Evolutionary conservation across 2,888 invertebrate genomes (phyloP).

Genomic region (Caenorhabditis panamensis): DNA sequence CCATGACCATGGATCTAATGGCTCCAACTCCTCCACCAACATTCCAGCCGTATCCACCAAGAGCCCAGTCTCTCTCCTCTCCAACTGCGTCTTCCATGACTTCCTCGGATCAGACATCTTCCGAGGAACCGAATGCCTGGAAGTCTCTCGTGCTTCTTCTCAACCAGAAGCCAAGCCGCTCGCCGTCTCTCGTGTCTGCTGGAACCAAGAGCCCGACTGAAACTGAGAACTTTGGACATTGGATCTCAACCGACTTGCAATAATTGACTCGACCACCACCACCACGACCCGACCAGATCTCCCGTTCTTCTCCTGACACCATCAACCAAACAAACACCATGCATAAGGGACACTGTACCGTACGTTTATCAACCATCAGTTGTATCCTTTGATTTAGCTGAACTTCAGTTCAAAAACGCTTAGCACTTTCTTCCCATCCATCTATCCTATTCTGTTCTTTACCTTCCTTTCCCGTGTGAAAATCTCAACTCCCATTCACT

Average conservation of each 20-base stretch:
- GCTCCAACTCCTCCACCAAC: constrained; percentile 19
- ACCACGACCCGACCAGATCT: too few relatives aligned
- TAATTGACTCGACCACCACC: constrained; percentile 13
- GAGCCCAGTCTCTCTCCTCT: constrained; percentile 25
- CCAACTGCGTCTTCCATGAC: constrained; percentile 7
- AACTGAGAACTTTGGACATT: constrained; percentile 7
- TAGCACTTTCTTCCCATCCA: too few relatives aligned
- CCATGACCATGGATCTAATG: constrained; percentile 2
- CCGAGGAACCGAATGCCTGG: too few relatives aligned
- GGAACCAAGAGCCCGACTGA: constrained; percentile 12
- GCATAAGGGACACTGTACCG: too few relatives aligned
- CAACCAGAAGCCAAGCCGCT: constrained; percentile 24
- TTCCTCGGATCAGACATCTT: constrained; percentile 15
- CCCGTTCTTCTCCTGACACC: constrained; percentile 6
- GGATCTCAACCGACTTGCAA: constrained; percentile 50
- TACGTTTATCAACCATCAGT: too few relatives aligned
- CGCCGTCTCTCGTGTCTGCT: constrained; percentile 18
- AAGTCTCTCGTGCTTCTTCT: constrained; percentile 22
- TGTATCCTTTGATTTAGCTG: too few relatives aligned
- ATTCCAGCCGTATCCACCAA: constrained; percentile 6
- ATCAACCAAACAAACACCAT: constrained; percentile 6
- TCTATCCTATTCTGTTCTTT: too few relatives aligned
- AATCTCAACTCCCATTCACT: too few relatives aligned
- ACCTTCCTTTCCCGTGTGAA: too few relatives aligned
- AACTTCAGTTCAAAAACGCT: too few relatives aligned